Percentiles rank a stretch among this genome's conserved stretches.
Evolutionary conservation across 2,797 vertebrate genomes (phyloP).

Genomic region (Microctenopoma steveboyesi): DNA sequence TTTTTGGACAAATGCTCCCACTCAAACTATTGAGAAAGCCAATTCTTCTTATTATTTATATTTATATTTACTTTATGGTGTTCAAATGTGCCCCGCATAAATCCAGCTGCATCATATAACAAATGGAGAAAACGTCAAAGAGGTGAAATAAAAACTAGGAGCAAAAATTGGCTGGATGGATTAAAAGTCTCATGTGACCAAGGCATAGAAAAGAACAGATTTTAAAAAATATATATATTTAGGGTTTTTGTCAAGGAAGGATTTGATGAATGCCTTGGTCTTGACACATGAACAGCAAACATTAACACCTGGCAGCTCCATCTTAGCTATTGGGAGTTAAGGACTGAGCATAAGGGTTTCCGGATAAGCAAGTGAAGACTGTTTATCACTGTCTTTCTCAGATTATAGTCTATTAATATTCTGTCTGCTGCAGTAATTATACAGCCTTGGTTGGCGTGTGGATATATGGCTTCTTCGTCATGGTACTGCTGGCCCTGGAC

Average conservation of each 20-base stretch:
- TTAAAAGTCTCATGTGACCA: conserved; percentile 43
- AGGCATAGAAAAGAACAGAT: conserved; percentile 51
- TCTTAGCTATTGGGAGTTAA: conserved; percentile 39
- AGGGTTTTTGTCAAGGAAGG: conserved; percentile 41
- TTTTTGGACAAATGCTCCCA: conserved; percentile 24
- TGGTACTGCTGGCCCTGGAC: conserved; percentile 93
- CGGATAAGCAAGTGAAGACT: conserved; percentile 39
- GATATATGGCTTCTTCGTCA: conserved; percentile 98
- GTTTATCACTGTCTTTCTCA: conserved; percentile 51
- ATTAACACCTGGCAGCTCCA: conserved; percentile 58
- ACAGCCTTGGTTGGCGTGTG: conserved; percentile 96
- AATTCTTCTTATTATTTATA: conserved; percentile 9
- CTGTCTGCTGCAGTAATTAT: conserved; percentile 89
- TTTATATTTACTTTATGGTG: conserved; percentile 53
- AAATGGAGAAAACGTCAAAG: conserved; percentile 34
- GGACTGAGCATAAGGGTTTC: conserved; percentile 38
- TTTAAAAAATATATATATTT: conserved; percentile 4
- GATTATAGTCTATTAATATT: conserved; percentile 46
- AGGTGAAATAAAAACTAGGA: conserved; percentile 37
- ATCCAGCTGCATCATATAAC: conserved; percentile 56
- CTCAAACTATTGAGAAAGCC: conserved; percentile 33
- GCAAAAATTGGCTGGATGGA: conserved; percentile 38
- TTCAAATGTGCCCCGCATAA: conserved; percentile 45
- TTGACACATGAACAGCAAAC: conserved; percentile 50
- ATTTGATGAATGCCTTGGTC: conserved; percentile 48